phyloP scores from a whole-genome alignment of 30 jellyfish, hydroid and myxozoan species.

The Aurelia sp. region DNA sequence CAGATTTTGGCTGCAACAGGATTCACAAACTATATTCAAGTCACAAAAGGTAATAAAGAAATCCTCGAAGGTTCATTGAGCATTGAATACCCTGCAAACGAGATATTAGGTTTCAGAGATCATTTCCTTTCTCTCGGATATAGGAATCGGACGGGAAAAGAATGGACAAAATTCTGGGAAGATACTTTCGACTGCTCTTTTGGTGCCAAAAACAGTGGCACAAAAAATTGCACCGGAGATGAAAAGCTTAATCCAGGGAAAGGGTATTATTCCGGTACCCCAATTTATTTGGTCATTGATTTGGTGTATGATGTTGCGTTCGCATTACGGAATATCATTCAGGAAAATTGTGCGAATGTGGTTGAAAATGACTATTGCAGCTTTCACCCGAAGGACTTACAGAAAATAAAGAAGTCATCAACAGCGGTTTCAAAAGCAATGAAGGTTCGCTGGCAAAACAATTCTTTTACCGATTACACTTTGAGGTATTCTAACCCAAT shows the following conservation, averaged over 20 bases:
- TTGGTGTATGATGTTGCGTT: constrained; percentile 77
- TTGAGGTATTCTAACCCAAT: constrained; percentile 48
- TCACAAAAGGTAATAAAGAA: constrained; percentile 65
- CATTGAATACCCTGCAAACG: constrained; percentile 38
- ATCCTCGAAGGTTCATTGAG: constrained; percentile 72
- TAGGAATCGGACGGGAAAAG: not conserved
- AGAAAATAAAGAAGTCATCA: too few species aligned
- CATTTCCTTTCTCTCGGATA: constrained; percentile 67
- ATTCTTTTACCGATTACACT: constrained; percentile 78
- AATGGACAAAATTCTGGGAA: constrained; percentile 71
- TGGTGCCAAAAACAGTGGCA: not conserved
- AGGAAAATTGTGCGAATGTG: constrained; percentile 23
- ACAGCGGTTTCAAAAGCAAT: not conserved
- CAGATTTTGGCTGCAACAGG: constrained; percentile 75
- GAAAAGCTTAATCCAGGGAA: constrained; percentile 60
- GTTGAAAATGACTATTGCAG: too few species aligned
- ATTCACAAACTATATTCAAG: constrained; percentile 58
- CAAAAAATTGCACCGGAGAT: constrained; percentile 66
- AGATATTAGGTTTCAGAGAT: constrained; percentile 63
- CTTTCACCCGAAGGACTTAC: constrained; percentile 10
- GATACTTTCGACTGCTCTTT: constrained; percentile 66
- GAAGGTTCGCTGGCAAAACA: constrained; percentile 13
- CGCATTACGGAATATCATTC: constrained; percentile 46
- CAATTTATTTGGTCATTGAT: constrained; percentile 72
- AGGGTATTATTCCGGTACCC: constrained; percentile 87